phyloP scores from a whole-genome alignment of 2,888 invertebrate genomes.

The Campoletis raptor region DNA sequence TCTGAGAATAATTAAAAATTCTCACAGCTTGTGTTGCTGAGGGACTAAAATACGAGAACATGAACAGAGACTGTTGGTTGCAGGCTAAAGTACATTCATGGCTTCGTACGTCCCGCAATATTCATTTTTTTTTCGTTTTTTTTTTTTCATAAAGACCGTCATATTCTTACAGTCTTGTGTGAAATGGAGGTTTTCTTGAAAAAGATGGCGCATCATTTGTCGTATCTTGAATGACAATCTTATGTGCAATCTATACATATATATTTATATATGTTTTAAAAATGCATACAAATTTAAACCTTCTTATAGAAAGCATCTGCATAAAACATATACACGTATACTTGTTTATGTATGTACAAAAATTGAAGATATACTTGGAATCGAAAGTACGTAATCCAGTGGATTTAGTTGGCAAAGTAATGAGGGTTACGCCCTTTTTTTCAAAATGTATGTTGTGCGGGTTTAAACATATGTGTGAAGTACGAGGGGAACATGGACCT shows the following conservation, averaged over 20 bases:
- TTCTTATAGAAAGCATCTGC: constrained; percentile 18
- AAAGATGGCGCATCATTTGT: constrained; percentile 51
- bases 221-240: constrained; percentile 57
- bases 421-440: constrained; percentile 21
- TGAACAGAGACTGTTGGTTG: constrained; percentile 4
- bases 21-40: not conserved
- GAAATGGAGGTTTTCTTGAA: constrained; percentile 29
- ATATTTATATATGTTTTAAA: not conserved
- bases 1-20: constrained; percentile 13
- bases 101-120: constrained; percentile 17
- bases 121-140: not conserved
- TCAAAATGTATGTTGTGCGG: not conserved
- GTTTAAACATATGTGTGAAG: not conserved
- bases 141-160: constrained; percentile 30
- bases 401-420: constrained; percentile 3
- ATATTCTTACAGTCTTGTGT: constrained; percentile 19
- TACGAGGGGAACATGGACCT: constrained; percentile 38
- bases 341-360: not conserved
- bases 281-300: constrained; percentile 14
- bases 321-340: not conserved
- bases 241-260: not conserved
- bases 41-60: not conserved
- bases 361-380: not conserved
- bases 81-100: constrained; percentile 17
- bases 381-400: constrained; percentile 5